These are phyloP conservation scores for Neodon shergylaensis DNA, from an alignment of 2,113 vertebrate species.

Conservation along the genomic window DNA sequence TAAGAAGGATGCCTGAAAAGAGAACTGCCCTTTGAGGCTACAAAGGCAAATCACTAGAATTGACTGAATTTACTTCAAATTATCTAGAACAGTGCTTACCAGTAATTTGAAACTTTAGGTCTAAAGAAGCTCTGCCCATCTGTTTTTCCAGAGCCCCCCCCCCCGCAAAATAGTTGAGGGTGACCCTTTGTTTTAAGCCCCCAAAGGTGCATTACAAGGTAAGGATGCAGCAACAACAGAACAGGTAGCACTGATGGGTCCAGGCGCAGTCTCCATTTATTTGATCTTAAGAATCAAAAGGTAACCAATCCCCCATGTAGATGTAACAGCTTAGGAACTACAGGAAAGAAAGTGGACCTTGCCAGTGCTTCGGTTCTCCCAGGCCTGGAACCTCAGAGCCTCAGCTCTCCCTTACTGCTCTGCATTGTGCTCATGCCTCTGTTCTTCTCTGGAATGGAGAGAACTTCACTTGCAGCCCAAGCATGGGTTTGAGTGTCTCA, in stretches of 20 bases:
- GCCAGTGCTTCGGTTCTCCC: background rate
- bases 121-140: background rate
- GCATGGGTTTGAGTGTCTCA: background rate
- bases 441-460: background rate
- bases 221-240: background rate
- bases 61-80: background rate
- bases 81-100: background rate
- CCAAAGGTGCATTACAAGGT: background rate
- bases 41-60: background rate
- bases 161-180: background rate
- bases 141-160: background rate
- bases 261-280: background rate
- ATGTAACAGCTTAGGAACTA: background rate
- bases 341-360: background rate
- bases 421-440: conserved; percentile 37
- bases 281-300: background rate
- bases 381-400: background rate
- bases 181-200: background rate
- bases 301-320: background rate
- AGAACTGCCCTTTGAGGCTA: background rate
- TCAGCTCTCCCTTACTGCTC: background rate
- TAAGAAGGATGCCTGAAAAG: background rate
- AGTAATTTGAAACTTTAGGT: background rate
- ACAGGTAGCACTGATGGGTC: background rate
- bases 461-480: conserved; percentile 32